Evolutionary conservation across 2,113 vertebrate genomes (phyloP).

Genomic region (Myrmecobius fasciatus): DNA sequence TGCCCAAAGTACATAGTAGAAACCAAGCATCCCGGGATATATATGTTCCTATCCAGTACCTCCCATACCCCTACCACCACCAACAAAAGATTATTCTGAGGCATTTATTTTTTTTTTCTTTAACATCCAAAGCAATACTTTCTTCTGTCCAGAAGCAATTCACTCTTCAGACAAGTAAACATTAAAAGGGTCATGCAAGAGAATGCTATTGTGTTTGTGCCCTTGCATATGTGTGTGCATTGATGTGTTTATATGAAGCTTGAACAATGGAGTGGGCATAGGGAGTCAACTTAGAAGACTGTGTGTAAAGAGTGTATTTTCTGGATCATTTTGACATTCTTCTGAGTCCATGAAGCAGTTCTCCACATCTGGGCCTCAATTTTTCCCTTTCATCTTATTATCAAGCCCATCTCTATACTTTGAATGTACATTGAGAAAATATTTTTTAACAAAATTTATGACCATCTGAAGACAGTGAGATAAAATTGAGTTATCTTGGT

Average conservation of each 20-base stretch:
- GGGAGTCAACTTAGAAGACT: neutral
- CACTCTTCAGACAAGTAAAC: constrained; percentile 26
- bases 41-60: neutral
- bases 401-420: neutral
- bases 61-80: neutral
- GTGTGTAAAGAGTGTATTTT: neutral
- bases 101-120: constrained; percentile 9
- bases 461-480: constrained; percentile 12
- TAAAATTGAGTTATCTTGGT: neutral
- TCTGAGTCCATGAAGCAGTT: fast-evolving
- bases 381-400: neutral
- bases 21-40: neutral
- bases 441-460: neutral
- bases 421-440: neutral
- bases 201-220: neutral
- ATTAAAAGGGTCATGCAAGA: constrained; percentile 19
- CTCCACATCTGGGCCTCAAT: neutral
- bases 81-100: neutral
- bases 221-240: neutral
- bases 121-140: neutral
- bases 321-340: neutral
- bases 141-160: neutral
- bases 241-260: neutral
- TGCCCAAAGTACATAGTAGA: neutral
- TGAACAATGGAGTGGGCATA: neutral